phyloP scores from a whole-genome alignment of 2,888 invertebrate genomes.

The Tenthredo amoena region DNA sequence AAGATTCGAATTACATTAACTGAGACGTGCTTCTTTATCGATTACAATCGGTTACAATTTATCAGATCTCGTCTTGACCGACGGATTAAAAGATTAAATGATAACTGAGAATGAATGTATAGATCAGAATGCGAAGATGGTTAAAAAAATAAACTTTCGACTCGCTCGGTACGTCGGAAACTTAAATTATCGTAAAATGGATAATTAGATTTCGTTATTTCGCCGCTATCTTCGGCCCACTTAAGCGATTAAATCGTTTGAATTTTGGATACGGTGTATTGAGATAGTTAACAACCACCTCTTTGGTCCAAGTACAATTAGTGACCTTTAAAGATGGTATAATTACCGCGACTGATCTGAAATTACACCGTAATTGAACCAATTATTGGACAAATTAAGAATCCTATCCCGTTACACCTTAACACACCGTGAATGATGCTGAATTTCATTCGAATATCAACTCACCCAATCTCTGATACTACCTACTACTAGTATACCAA shows the following conservation, averaged over 20 bases:
- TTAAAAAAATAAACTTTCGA: neutral
- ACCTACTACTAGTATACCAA: neutral
- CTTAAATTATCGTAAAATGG: neutral
- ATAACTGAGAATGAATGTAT: neutral
- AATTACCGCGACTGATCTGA: conserved; percentile 43
- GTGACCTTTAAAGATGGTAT: conserved; percentile 21
- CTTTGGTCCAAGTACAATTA: conserved; percentile 30
- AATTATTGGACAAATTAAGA: conserved; percentile 41
- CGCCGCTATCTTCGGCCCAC: neutral
- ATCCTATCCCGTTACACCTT: neutral
- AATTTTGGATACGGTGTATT: conserved; percentile 1
- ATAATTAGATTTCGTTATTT: neutral
- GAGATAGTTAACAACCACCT: neutral
- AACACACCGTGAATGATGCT: conserved; percentile 17
- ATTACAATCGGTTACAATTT: neutral
- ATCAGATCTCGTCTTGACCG: conserved; percentile 26
- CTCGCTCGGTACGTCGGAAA: conserved; percentile 26
- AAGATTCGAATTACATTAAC: neutral
- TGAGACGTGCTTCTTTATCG: conserved; percentile 18
- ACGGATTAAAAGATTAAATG: conserved; percentile 3
- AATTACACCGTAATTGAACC: conserved; percentile 34
- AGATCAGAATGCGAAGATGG: neutral
- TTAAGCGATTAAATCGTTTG: conserved; percentile 2
- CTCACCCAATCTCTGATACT: conserved; percentile 1
- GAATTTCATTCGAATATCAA: conserved; percentile 36